Evolutionary conservation across 2,113 vertebrate genomes (phyloP).

Genomic region (Chloroceryle aenea): DNA sequence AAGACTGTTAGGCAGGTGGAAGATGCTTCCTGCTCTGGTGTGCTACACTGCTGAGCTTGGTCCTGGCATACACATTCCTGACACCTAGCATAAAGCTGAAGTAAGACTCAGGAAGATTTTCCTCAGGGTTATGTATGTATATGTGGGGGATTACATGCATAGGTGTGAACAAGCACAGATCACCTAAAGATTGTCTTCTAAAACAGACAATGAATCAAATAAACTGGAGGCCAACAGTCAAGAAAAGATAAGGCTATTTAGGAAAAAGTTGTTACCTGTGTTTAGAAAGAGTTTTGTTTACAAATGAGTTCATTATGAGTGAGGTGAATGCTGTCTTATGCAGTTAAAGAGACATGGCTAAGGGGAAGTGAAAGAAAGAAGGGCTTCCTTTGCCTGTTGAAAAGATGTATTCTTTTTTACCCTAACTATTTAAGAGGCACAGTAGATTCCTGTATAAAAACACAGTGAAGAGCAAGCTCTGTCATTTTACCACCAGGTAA

Average conservation of each 20-base stretch:
- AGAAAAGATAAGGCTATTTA: not conserved
- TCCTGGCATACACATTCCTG: not conserved
- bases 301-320: not conserved
- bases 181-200: not conserved
- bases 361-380: not conserved
- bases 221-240: not conserved
- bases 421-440: not conserved
- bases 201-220: not conserved
- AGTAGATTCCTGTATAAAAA: not conserved
- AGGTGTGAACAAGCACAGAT: not conserved
- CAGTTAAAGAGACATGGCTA: not conserved
- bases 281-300: not conserved
- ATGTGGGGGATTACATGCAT: not conserved
- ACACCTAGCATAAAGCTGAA: not conserved
- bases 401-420: not conserved
- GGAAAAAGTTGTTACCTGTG: not conserved
- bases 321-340: not conserved
- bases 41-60: not conserved
- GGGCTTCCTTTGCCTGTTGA: not conserved
- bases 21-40: not conserved
- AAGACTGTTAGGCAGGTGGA: not conserved
- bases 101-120: not conserved
- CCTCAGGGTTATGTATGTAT: not conserved
- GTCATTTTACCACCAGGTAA: constrained; percentile 12
- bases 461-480: not conserved